A percentile compares a stretch with the other conserved stretches of the same genome.
Conservation (phyloP, 2,113 vertebrate species). For the Cyanoramphus novaezelandiae region DNA sequence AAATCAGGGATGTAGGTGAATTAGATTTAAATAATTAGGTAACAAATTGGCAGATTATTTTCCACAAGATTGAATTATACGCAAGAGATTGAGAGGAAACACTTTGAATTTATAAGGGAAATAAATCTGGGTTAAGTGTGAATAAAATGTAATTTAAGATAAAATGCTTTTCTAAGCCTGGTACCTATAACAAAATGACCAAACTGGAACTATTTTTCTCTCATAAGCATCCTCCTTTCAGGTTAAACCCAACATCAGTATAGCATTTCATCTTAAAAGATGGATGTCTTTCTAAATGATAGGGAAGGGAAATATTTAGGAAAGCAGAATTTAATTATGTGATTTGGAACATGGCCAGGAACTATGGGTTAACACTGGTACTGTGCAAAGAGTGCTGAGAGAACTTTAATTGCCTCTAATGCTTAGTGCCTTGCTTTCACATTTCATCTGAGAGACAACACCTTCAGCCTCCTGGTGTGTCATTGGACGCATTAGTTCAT, state of each 20-base stretch:
- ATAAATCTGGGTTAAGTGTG: neutral
- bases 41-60: neutral
- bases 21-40: neutral
- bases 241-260: neutral
- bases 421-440: constrained; percentile 27
- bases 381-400: constrained; percentile 13
- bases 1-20: neutral
- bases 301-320: constrained; percentile 44
- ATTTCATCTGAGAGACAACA: constrained; percentile 50
- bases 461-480: constrained; percentile 22
- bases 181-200: neutral
- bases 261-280: constrained; percentile 1
- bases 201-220: neutral
- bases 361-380: constrained; percentile 5
- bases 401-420: constrained; percentile 51
- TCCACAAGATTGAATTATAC: neutral
- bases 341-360: constrained; percentile 37
- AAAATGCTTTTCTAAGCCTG: neutral
- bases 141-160: neutral
- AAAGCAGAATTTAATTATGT: constrained; percentile 51
- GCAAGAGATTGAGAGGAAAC: neutral
- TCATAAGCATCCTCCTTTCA: neutral
- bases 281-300: constrained; percentile 20
- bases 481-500: constrained; percentile 1
- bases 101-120: neutral